These are phyloP conservation scores for Tetrapedia diversipes DNA, from an alignment of 2,888 invertebrate genomes.

Conservation along the genomic window DNA sequence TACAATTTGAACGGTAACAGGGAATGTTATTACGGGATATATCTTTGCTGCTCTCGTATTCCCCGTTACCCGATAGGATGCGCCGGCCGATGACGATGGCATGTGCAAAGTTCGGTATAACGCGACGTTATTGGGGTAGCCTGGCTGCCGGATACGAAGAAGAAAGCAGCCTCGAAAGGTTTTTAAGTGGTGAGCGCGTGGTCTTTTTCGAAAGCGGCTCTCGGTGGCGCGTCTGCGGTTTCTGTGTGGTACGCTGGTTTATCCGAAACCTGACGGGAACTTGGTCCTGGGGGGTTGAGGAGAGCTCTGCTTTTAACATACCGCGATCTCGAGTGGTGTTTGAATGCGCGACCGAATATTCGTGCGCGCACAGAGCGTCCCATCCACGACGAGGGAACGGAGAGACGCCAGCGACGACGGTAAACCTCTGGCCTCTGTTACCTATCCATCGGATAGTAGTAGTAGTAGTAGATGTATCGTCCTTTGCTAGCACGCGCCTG, in stretches of 20 bases:
- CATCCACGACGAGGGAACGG: not conserved
- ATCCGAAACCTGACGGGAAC: constrained; percentile 27
- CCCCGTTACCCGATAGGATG: no score
- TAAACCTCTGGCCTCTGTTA: no score
- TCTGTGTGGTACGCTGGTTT: constrained; percentile 49
- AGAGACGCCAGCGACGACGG: not conserved
- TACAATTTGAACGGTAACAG: no score
- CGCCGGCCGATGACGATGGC: no score
- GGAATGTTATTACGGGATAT: no score
- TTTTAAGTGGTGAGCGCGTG: constrained; percentile 60
- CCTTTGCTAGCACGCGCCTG: constrained; percentile 21
- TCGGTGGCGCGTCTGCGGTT: constrained; percentile 55
- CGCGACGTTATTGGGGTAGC: no score
- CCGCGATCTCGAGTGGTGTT: constrained; percentile 72
- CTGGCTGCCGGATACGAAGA: not conserved
- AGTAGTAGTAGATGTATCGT: no score
- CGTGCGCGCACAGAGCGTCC: no score
- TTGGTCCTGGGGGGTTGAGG: no score
- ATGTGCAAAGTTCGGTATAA: no score
- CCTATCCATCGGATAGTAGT: no score
- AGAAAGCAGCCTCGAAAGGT: constrained; percentile 30
- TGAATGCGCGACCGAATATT: constrained; percentile 9
- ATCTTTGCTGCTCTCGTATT: no score
- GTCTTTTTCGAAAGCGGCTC: constrained; percentile 23
- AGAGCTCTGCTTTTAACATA: constrained; percentile 70